Conservation (phyloP, 2,888 invertebrate genomes). For the Callinectes sapidus region DNA sequence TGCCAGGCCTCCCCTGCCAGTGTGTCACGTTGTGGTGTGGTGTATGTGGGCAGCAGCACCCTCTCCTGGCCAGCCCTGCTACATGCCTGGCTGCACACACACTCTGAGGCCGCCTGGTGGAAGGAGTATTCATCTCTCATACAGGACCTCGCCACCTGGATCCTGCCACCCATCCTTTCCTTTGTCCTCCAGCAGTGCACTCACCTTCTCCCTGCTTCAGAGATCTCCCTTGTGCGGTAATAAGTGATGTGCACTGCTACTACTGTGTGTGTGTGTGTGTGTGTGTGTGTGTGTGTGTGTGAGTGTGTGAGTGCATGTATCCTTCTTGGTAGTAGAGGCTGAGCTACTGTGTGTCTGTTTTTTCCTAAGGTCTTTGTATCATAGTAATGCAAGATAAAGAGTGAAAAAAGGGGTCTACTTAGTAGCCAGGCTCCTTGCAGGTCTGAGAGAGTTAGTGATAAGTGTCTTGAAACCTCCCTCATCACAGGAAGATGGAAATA, state of each 20-base stretch:
- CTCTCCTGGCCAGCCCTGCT: slow-evolving; percentile 86
- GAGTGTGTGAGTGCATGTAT: no score
- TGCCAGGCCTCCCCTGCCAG: slow-evolving; percentile 87
- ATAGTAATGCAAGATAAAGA: no score
- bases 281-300: background rate
- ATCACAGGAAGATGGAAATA: no score
- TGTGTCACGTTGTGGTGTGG: slow-evolving; percentile 94
- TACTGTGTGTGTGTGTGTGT: background rate
- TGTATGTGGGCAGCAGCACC: slow-evolving; percentile 88
- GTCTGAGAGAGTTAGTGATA: no score
- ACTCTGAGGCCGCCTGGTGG: slow-evolving; percentile 74
- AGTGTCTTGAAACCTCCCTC: no score
- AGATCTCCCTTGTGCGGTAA: slow-evolving; percentile 69
- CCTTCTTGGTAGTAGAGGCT: no score
- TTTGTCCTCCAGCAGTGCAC: slow-evolving; percentile 68
- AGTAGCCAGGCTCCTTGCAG: no score
- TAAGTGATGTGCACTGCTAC: background rate
- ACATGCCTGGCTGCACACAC: slow-evolving; percentile 74
- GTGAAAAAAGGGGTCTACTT: no score
- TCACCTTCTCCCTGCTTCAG: slow-evolving; percentile 53
- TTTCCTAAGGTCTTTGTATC: background rate
- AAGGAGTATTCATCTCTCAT: slow-evolving; percentile 57
- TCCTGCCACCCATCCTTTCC: slow-evolving; percentile 64
- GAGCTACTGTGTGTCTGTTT: background rate
- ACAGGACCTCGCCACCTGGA: slow-evolving; percentile 65